A percentile compares a stretch with the other conserved stretches of the same genome.
Conservation (phyloP, 2,888 invertebrate species). For the Fragum fragum region DNA sequence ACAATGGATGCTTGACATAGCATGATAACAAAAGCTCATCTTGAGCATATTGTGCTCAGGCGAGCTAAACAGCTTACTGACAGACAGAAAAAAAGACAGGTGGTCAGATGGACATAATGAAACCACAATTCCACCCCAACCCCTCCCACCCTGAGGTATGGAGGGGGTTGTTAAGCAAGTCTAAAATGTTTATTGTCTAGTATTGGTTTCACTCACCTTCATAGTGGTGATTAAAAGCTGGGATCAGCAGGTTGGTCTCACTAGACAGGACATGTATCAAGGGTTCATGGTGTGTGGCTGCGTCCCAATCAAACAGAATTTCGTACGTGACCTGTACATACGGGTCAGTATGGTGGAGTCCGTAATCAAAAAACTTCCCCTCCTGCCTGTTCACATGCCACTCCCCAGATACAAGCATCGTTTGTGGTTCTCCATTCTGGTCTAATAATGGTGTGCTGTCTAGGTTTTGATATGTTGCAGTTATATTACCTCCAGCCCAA, state of each 20-base stretch:
- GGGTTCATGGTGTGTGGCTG: conserved; percentile 47
- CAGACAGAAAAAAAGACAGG: too few species aligned
- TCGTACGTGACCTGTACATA: conserved; percentile 24
- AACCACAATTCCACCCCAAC: too few species aligned
- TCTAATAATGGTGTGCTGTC: conserved; percentile 31
- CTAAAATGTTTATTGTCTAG: too few species aligned
- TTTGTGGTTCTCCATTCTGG: conserved; percentile 9
- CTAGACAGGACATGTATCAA: conserved; percentile 37
- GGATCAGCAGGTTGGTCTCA: conserved; percentile 18
- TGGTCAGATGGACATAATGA: too few species aligned
- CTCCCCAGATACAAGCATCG: conserved; percentile 21
- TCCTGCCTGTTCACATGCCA: conserved; percentile 23
- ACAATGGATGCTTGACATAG: too few species aligned
- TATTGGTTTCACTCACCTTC: conserved; percentile 53
- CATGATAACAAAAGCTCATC: too few species aligned
- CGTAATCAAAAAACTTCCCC: conserved; percentile 32
- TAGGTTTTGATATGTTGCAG: conserved; percentile 26
- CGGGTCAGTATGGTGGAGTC: conserved; percentile 26
- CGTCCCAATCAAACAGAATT: conserved; percentile 53
- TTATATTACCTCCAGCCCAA: conserved; percentile 25
- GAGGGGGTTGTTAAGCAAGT: too few species aligned
- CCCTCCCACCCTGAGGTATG: too few species aligned
- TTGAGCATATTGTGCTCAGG: too few species aligned
- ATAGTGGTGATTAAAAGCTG: conserved; percentile 46
- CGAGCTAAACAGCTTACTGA: too few species aligned